phyloP scores from a whole-genome alignment of 2,113 vertebrate genomes.

The Urocynchramus pylzowi region DNA sequence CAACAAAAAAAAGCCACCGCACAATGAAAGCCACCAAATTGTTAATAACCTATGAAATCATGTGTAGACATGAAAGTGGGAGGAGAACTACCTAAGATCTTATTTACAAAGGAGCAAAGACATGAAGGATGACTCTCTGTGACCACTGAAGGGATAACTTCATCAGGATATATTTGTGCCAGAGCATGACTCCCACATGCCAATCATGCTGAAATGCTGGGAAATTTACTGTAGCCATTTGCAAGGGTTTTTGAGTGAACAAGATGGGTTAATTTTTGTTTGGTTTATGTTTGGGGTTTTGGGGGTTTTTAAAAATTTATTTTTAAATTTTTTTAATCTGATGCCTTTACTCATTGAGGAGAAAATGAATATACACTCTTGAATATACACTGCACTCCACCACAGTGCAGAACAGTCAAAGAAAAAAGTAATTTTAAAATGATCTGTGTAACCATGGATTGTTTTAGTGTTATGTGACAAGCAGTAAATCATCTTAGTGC shows the following conservation, averaged over 20 bases:
- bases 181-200: not conserved
- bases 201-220: not conserved
- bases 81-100: not conserved
- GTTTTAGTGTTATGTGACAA: not conserved
- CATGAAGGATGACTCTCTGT: slow-evolving; percentile 57
- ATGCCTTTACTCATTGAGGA: not conserved
- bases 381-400: not conserved
- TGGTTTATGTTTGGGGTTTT: not conserved
- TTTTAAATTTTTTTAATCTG: not conserved
- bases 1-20: not conserved
- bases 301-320: not conserved
- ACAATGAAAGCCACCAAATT: not conserved
- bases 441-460: not conserved
- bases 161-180: not conserved
- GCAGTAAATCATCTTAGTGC: not conserved
- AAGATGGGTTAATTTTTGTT: not conserved
- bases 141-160: slow-evolving; percentile 38
- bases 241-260: not conserved
- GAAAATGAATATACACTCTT: not conserved
- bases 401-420: not conserved
- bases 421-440: not conserved
- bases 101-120: not conserved
- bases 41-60: not conserved
- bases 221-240: not conserved
- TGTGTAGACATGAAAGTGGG: not conserved